Percentiles rank a stretch among this genome's conserved stretches.
phyloP scores from a whole-genome alignment of 2,888 invertebrate species.

The Nomada goodeniana region DNA sequence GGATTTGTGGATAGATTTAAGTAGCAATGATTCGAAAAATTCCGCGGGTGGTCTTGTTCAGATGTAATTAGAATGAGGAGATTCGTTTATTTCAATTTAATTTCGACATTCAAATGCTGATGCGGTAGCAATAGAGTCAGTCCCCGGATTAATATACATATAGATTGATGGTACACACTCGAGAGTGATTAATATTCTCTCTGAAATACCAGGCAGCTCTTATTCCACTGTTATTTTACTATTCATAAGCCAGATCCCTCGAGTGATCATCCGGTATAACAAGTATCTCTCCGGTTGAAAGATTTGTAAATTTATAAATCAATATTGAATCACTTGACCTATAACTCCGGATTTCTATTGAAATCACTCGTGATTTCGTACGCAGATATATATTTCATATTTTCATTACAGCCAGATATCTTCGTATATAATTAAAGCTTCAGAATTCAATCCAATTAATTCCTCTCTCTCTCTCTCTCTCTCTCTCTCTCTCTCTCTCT shows the following conservation, averaged over 20 bases:
- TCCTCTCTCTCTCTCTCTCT: too few relatives aligned
- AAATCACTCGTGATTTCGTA: too few relatives aligned
- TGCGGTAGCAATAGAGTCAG: not conserved
- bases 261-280: not conserved
- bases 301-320: not conserved
- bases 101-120: not conserved
- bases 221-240: not conserved
- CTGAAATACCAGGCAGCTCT: not conserved
- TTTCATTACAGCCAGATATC: not conserved
- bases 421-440: not conserved
- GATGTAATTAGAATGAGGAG: not conserved
- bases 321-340: constrained; percentile 6
- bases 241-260: constrained; percentile 10
- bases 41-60: not conserved
- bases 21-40: not conserved
- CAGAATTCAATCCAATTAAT: not conserved
- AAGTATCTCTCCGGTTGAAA: constrained; percentile 1
- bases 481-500: not conserved
- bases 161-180: not conserved
- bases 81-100: not conserved
- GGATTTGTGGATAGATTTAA: too few relatives aligned
- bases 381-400: not conserved
- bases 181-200: constrained; percentile 1
- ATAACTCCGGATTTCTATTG: not conserved
- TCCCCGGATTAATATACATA: constrained; percentile 10